phyloP scores from a whole-genome alignment of 2,113 vertebrate genomes.

The Thymallus thymallus region DNA sequence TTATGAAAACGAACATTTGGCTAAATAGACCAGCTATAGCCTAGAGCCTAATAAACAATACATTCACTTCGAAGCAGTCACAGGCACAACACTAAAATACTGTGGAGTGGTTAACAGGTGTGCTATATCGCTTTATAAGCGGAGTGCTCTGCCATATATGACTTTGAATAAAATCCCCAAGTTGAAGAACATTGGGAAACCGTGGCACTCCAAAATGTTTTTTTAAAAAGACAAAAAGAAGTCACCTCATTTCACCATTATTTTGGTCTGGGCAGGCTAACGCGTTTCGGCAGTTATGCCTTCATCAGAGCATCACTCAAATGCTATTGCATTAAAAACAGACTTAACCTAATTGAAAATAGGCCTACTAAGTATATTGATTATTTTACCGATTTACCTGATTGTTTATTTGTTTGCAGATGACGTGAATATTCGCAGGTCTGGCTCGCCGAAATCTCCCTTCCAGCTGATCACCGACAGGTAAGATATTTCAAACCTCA shows the following conservation, averaged over 20 bases:
- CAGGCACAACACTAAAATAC: no score
- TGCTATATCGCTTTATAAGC: no score
- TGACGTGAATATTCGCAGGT: conserved; percentile 84
- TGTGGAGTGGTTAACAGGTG: neutral
- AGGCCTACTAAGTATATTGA: neutral
- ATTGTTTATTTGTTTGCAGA: conserved; percentile 68
- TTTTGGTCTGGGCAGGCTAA: neutral
- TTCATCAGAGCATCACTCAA: neutral
- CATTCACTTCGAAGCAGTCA: no score
- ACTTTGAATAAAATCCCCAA: no score
- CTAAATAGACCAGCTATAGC: no score
- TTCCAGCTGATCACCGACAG: conserved; percentile 93
- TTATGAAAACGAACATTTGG: no score
- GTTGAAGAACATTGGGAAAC: no score
- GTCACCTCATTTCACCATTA: no score
- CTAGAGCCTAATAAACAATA: no score
- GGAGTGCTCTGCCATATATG: no score
- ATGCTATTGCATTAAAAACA: neutral
- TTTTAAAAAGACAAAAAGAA: neutral
- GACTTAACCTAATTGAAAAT: neutral
- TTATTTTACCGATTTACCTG: conserved; percentile 2
- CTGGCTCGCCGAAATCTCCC: conserved; percentile 86
- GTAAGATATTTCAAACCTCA: conserved; percentile 71
- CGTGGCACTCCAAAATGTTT: neutral
- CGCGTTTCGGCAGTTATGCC: neutral